A percentile compares a stretch with the other conserved stretches of the same genome.
phyloP scores from a whole-genome alignment of 2,113 vertebrate species.

The Nerophis ophidion region DNA sequence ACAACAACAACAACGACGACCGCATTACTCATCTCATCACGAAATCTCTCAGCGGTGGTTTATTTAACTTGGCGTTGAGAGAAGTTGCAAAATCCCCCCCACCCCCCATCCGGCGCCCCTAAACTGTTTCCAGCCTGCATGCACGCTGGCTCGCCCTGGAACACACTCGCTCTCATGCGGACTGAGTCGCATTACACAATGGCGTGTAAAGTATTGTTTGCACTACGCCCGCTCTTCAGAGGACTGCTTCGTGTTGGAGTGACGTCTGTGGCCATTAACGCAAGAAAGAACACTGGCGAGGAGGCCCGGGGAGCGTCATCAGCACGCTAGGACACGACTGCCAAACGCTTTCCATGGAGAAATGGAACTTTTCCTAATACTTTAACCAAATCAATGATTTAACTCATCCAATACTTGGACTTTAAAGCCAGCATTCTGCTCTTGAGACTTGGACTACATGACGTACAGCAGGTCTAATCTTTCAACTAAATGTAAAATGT shows the following conservation, averaged over 20 bases:
- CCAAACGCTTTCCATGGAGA: too few species aligned
- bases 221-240: slow-evolving; percentile 38
- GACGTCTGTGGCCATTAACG: slow-evolving; percentile 42
- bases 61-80: slow-evolving; percentile 52
- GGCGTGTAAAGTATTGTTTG: slow-evolving; percentile 41
- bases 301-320: too few species aligned
- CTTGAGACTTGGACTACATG: too few species aligned
- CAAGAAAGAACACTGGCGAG: slow-evolving; percentile 30
- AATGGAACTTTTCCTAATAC: too few species aligned
- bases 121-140: slow-evolving; percentile 57
- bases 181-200: slow-evolving; percentile 47
- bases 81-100: slow-evolving; percentile 45
- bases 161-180: slow-evolving; percentile 32
- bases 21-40: slow-evolving; percentile 52
- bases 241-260: slow-evolving; percentile 44
- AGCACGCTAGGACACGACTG: too few species aligned
- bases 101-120: slow-evolving; percentile 5
- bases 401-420: too few species aligned
- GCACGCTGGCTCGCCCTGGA: slow-evolving; percentile 40
- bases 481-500: too few species aligned
- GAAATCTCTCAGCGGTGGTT: slow-evolving; percentile 45
- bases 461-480: too few species aligned
- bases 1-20: slow-evolving; percentile 43
- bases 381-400: too few species aligned
- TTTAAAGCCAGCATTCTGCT: too few species aligned